phyloP scores from a whole-genome alignment of 2,113 vertebrate species.

The Cranoglanis bouderius region DNA sequence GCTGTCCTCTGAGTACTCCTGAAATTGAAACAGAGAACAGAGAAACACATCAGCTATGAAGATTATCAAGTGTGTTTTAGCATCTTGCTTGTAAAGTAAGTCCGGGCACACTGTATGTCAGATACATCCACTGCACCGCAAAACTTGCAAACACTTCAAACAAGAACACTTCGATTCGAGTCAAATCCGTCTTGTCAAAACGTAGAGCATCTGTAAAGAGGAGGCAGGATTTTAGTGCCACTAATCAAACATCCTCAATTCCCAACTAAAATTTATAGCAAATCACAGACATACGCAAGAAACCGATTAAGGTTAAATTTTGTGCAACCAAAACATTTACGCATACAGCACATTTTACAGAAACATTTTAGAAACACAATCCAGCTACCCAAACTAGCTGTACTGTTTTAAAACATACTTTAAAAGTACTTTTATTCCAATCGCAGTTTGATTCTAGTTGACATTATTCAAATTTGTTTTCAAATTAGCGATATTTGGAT shows the following conservation, averaged over 20 bases:
- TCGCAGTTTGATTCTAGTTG: background rate
- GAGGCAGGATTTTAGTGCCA: background rate
- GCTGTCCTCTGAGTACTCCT: constrained; percentile 99
- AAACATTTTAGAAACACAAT: background rate
- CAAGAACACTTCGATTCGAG: background rate
- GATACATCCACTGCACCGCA: background rate
- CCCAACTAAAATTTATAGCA: background rate
- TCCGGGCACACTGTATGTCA: too few relatives aligned
- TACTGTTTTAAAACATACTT: too few relatives aligned
- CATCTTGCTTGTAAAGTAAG: background rate
- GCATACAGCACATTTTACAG: background rate
- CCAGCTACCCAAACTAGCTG: too few relatives aligned
- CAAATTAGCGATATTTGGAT: background rate
- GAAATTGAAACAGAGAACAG: constrained; percentile 30
- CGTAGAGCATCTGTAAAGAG: background rate
- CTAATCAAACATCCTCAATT: background rate
- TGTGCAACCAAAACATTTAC: background rate
- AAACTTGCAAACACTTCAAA: background rate
- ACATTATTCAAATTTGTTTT: background rate
- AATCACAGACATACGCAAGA: background rate
- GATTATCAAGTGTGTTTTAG: background rate
- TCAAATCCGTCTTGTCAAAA: background rate
- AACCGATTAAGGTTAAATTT: background rate
- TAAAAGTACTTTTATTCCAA: too few relatives aligned
- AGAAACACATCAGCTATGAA: background rate